These are phyloP conservation scores for Papilio glaucus DNA, from an alignment of 1,140 invertebrate genomes.

Conservation along the genomic window DNA sequence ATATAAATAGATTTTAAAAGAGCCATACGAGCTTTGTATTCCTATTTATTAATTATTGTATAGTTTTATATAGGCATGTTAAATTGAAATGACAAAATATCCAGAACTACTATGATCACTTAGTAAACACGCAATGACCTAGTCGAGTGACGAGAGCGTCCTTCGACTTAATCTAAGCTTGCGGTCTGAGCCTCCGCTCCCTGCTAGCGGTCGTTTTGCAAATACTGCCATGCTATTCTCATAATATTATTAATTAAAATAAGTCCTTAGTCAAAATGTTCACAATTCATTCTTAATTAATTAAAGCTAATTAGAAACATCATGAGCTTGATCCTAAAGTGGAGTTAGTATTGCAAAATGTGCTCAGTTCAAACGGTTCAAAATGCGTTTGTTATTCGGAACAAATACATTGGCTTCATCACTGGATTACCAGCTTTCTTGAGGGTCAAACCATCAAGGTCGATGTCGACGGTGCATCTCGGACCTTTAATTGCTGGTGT, in stretches of 20 bases:
- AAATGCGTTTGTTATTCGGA: too few relatives aligned
- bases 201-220: not conserved
- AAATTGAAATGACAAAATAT: not conserved
- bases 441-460: too few relatives aligned
- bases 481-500: too few relatives aligned
- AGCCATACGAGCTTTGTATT: not conserved
- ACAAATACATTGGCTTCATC: too few relatives aligned
- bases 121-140: constrained; percentile 4
- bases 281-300: not conserved
- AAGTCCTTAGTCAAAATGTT: constrained; percentile 4
- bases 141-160: not conserved
- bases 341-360: not conserved
- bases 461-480: too few relatives aligned
- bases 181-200: not conserved
- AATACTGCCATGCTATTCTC: constrained; percentile 7
- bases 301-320: not conserved
- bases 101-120: not conserved
- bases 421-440: too few relatives aligned
- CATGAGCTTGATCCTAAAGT: not conserved
- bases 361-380: not conserved
- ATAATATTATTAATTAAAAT: constrained; percentile 12
- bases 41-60: too few relatives aligned
- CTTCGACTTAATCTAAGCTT: constrained; percentile 15
- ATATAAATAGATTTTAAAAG: not conserved
- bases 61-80: not conserved